These are phyloP conservation scores for Ennomos quercinarius DNA, from an alignment of 2,888 invertebrate genomes.

Conservation along the genomic window DNA sequence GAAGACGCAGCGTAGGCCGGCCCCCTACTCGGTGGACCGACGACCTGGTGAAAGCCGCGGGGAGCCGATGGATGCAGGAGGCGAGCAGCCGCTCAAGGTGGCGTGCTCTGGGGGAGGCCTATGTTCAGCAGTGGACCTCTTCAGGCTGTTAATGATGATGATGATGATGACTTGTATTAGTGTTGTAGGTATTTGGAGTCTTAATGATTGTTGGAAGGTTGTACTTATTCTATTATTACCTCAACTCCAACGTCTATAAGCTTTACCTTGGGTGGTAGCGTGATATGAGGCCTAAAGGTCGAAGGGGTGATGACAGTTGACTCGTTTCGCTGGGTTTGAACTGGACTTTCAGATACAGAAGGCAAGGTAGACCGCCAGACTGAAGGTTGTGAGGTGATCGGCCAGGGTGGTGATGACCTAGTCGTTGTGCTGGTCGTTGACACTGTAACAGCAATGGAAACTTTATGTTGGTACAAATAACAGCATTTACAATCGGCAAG, in stretches of 20 bases:
- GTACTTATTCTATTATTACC: conserved; percentile 50
- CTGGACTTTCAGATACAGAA: conserved; percentile 79
- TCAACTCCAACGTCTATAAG: conserved; percentile 78
- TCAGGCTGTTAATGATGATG: no score
- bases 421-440: conserved; percentile 94
- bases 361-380: conserved; percentile 89
- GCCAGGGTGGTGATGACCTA: conserved; percentile 94
- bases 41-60: no score
- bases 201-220: no score
- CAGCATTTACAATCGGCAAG: no score
- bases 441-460: conserved; percentile 48
- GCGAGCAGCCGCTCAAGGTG: no score
- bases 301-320: conserved; percentile 84
- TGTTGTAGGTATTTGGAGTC: no score
- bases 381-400: conserved; percentile 92
- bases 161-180: no score
- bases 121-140: no score
- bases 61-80: no score
- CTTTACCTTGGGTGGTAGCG: conserved; percentile 84
- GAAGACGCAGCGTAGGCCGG: no score
- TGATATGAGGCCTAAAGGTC: conserved; percentile 84
- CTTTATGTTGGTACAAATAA: background rate
- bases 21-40: no score
- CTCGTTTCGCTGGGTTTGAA: conserved; percentile 71
- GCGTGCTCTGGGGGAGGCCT: no score